A percentile compares a stretch with the other conserved stretches of the same genome.
These are phyloP conservation scores for Drosophila atripex DNA, from an alignment of 2,888 invertebrate species.

Conservation along the genomic window DNA sequence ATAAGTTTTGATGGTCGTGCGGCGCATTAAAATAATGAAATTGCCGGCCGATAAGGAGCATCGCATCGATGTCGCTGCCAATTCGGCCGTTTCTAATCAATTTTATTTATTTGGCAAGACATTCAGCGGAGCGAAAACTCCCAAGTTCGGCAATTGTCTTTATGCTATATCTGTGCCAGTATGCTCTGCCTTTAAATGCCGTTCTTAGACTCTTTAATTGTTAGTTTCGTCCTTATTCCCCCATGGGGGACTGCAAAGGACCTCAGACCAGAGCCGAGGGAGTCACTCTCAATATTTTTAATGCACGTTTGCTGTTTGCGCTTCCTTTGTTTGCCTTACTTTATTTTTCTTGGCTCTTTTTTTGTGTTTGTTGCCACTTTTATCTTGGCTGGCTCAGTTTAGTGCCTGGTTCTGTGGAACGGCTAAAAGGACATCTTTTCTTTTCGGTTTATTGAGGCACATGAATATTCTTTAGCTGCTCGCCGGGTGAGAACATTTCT, in stretches of 20 bases:
- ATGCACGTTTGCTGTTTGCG: constrained; percentile 70
- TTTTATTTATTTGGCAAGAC: constrained; percentile 63
- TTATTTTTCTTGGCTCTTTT: constrained; percentile 18
- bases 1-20: constrained; percentile 51
- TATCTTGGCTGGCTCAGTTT: constrained; percentile 44
- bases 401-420: constrained; percentile 43
- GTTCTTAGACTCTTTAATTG: constrained; percentile 32
- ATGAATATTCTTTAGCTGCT: constrained; percentile 71
- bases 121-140: constrained; percentile 20
- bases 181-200: constrained; percentile 54
- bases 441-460: constrained; percentile 74
- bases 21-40: constrained; percentile 76
- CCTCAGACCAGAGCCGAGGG: background rate
- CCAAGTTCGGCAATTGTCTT: constrained; percentile 23
- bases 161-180: constrained; percentile 1
- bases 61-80: constrained; percentile 54
- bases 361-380: constrained; percentile 21
- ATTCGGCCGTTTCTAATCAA: constrained; percentile 63
- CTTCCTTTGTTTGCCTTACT: constrained; percentile 43
- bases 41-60: constrained; percentile 67
- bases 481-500: constrained; percentile 31
- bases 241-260: background rate
- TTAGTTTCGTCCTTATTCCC: constrained; percentile 31
- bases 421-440: constrained; percentile 64
- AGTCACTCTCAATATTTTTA: constrained; percentile 64